Percentiles rank a stretch among this genome's conserved stretches.
phyloP scores from a whole-genome alignment of 2,888 invertebrate genomes.

The Drosophila anomalipes region DNA sequence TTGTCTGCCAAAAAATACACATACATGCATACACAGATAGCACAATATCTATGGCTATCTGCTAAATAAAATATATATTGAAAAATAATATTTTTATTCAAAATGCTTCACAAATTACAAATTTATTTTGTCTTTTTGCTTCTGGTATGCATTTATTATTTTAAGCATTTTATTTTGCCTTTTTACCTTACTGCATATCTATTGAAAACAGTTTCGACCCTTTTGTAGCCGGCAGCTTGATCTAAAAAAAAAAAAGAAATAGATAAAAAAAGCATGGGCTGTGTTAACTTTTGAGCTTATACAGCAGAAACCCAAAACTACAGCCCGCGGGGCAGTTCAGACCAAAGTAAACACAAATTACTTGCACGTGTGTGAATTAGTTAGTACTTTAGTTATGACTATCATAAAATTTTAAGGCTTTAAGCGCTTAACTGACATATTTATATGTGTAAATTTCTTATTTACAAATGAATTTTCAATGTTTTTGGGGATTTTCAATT shows the following conservation, averaged over 20 bases:
- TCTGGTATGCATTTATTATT: slow-evolving; percentile 37
- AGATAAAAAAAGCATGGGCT: slow-evolving; percentile 28
- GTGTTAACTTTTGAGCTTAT: slow-evolving; percentile 61
- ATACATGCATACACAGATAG: not conserved
- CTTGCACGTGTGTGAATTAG: not conserved
- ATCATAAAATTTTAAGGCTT: slow-evolving; percentile 4
- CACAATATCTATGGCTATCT: slow-evolving; percentile 40
- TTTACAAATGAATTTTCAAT: not conserved
- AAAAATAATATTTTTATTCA: slow-evolving; percentile 55
- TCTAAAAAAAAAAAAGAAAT: slow-evolving; percentile 1
- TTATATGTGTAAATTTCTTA: not conserved
- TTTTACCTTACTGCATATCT: slow-evolving; percentile 12
- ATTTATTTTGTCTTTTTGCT: slow-evolving; percentile 38
- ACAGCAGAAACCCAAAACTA: slow-evolving; percentile 64
- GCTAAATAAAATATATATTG: slow-evolving; percentile 74
- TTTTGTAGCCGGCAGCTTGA: slow-evolving; percentile 37
- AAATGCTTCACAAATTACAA: slow-evolving; percentile 44
- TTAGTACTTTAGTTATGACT: not conserved
- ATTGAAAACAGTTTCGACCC: slow-evolving; percentile 31
- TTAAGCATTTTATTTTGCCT: slow-evolving; percentile 29
- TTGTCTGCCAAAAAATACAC: slow-evolving; percentile 47
- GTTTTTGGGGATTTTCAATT: not conserved
- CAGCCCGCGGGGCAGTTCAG: slow-evolving; percentile 47
- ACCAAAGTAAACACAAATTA: slow-evolving; percentile 60
- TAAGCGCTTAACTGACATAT: not conserved